Evolutionary conservation across 2,113 vertebrate species (phyloP).

Genomic region (Mungos mungo): DNA sequence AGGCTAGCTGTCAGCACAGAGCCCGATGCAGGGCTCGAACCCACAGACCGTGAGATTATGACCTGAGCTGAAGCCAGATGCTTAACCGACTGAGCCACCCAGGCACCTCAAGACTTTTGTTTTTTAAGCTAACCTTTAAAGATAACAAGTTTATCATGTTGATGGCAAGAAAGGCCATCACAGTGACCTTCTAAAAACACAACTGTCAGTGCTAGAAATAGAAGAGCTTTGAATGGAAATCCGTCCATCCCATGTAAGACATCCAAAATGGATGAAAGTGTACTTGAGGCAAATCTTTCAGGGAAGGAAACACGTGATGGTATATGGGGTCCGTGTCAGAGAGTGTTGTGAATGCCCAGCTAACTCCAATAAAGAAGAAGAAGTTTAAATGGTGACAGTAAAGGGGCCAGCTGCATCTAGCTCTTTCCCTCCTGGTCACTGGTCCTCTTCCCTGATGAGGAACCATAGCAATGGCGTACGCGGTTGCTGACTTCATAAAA

Average conservation of each 20-base stretch:
- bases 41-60: no score
- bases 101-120: no score
- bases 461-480: neutral
- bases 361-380: neutral
- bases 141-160: neutral
- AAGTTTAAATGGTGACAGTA: neutral
- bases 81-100: no score
- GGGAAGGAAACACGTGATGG: neutral
- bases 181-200: neutral
- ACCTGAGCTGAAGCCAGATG: no score
- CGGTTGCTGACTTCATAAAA: neutral
- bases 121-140: neutral
- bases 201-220: neutral
- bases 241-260: neutral
- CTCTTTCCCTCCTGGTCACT: neutral
- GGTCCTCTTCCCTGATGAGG: neutral
- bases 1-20: no score
- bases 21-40: no score
- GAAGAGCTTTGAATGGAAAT: neutral
- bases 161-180: neutral
- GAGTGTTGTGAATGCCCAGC: neutral
- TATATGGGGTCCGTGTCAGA: neutral
- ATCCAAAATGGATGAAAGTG: neutral
- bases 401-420: neutral
- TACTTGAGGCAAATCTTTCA: neutral